Percentiles rank a stretch among this genome's conserved stretches.
Evolutionary conservation across 2,113 vertebrate genomes (phyloP).

Genomic region (Onychostoma macrolepis): DNA sequence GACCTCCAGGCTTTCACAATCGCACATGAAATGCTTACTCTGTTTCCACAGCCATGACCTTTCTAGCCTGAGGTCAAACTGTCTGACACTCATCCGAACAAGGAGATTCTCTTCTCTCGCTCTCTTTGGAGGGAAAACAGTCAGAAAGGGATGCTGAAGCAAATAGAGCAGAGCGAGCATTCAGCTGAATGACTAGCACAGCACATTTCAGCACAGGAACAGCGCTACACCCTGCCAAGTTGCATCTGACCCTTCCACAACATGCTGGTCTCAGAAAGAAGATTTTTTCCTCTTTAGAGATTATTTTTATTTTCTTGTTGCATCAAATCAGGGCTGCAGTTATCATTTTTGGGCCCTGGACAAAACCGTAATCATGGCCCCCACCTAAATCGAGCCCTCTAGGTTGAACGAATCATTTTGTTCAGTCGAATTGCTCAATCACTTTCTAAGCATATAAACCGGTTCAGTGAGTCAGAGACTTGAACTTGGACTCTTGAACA

Average conservation of each 20-base stretch:
- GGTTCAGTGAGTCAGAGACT: not conserved
- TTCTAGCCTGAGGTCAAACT: constrained; percentile 24
- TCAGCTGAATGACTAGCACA: constrained; percentile 41
- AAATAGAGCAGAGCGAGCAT: constrained; percentile 41
- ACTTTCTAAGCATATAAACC: not conserved
- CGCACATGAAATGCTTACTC: constrained; percentile 41
- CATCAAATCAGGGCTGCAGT: not conserved
- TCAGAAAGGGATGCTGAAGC: constrained; percentile 15
- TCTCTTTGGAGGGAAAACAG: not conserved
- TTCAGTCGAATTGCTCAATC: not conserved
- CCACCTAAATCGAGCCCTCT: not conserved
- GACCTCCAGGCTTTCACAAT: constrained; percentile 23
- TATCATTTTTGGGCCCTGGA: not conserved
- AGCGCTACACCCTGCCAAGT: constrained; percentile 35
- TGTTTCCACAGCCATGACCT: constrained; percentile 6
- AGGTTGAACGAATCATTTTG: not conserved
- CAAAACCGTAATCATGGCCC: not conserved
- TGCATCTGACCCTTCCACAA: constrained; percentile 35
- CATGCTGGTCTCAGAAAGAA: constrained; percentile 22
- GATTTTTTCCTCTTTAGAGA: not conserved
- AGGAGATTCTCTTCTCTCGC: not conserved
- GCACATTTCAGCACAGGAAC: constrained; percentile 38
- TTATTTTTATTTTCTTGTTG: not conserved
- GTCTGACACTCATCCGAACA: constrained; percentile 48
- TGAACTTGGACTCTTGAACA: not conserved